These are phyloP conservation scores for Acanthisitta chloris DNA, from an alignment of 2,113 vertebrate genomes.

Conservation along the genomic window DNA sequence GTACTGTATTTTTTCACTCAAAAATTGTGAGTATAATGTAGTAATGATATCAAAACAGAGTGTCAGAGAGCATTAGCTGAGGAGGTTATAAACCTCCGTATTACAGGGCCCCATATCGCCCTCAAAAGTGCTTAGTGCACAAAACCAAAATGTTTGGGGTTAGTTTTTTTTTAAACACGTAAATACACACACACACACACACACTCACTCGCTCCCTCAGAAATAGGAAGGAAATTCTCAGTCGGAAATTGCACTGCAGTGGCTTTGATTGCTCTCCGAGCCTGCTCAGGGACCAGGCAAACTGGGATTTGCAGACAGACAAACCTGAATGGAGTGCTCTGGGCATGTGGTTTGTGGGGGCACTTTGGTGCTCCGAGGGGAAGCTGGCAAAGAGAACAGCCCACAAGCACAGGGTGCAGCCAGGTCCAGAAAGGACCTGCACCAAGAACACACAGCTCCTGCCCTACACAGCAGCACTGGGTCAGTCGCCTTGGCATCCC, in stretches of 20 bases:
- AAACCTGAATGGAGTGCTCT: slow-evolving; percentile 28
- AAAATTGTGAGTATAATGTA: slow-evolving; percentile 99
- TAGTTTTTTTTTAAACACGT: slow-evolving; percentile 70
- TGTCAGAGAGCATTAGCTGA: slow-evolving; percentile 98
- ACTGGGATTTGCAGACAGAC: neutral
- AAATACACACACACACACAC: slow-evolving; percentile 61
- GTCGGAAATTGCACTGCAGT: slow-evolving; percentile 70
- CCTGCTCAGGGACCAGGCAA: neutral
- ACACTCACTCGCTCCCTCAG: neutral
- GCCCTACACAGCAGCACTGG: neutral
- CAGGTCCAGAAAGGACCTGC: neutral
- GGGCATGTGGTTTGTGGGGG: neutral
- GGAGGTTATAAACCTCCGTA: slow-evolving; percentile 92
- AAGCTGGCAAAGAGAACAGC: neutral
- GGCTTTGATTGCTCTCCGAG: slow-evolving; percentile 60
- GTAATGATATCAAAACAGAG: slow-evolving; percentile 99
- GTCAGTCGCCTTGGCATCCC: fast-evolving
- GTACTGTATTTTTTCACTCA: slow-evolving; percentile 99
- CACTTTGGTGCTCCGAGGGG: neutral
- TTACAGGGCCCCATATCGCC: slow-evolving; percentile 88
- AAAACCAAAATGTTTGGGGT: slow-evolving; percentile 89
- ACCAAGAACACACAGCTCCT: neutral
- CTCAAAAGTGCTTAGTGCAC: slow-evolving; percentile 95
- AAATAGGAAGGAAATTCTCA: slow-evolving; percentile 69
- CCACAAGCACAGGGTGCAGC: neutral